Percentiles rank a stretch among this genome's conserved stretches.
phyloP scores from a whole-genome alignment of 30 jellyfish, hydroid and myxozoan genomes.

The Aurelia coerulea region DNA sequence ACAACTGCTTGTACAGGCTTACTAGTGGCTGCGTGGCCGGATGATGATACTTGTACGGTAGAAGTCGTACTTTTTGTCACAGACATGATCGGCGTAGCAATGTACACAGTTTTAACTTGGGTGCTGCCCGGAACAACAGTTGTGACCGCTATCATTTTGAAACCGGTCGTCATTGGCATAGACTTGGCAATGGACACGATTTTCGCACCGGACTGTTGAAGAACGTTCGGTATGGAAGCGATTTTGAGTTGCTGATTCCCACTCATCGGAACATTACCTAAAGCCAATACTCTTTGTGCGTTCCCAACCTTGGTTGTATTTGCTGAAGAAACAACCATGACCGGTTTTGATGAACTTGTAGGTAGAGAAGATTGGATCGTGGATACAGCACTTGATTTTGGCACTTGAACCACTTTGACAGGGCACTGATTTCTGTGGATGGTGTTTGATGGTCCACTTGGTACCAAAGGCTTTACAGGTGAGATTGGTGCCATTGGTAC shows the following conservation, averaged over 20 bases:
- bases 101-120: conserved; percentile 97
- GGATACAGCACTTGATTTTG: conserved; percentile 50
- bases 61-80: conserved; percentile 80
- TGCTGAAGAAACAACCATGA: conserved; percentile 61
- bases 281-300: conserved; percentile 80
- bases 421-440: conserved; percentile 30
- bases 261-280: conserved; percentile 68
- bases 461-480: conserved; percentile 65
- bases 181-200: conserved; percentile 91
- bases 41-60: conserved; percentile 2
- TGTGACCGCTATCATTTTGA: conserved; percentile 98
- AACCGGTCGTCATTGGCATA: conserved; percentile 97
- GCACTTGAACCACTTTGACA: conserved; percentile 91
- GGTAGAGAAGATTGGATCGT: conserved; percentile 28
- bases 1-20: conserved; percentile 49
- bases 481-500: conserved; percentile 89
- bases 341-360: conserved; percentile 34
- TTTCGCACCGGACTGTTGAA: conserved; percentile 87
- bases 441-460: conserved; percentile 21
- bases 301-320: conserved; percentile 49
- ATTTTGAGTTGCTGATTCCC: conserved; percentile 85
- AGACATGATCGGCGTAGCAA: conserved; percentile 99
- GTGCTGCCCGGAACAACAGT: conserved; percentile 99
- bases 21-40: conserved; percentile 9
- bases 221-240: conserved; percentile 74